Conservation (phyloP, 2,797 vertebrate genomes). For the Halcyon badia region DNA sequence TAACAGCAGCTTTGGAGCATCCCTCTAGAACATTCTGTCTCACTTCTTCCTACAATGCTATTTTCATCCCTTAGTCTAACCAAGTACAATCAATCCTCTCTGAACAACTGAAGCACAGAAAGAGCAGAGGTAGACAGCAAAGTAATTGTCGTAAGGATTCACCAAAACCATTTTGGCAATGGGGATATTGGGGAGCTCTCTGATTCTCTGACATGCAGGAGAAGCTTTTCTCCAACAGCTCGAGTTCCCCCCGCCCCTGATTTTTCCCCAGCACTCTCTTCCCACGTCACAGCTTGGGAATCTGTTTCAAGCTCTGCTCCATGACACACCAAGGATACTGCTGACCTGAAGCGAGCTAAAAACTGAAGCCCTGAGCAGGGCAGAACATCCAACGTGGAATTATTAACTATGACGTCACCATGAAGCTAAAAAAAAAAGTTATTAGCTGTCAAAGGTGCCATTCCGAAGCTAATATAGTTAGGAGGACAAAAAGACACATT, state of each 20-base stretch:
- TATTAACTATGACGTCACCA: not conserved
- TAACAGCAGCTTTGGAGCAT: not conserved
- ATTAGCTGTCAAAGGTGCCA: not conserved
- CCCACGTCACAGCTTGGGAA: not conserved
- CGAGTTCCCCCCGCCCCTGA: not conserved
- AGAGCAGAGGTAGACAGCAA: not conserved
- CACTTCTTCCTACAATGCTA: not conserved
- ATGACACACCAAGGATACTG: not conserved
- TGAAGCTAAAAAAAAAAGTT: not conserved
- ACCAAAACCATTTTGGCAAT: not conserved
- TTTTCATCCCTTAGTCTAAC: not conserved
- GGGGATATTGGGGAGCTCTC: no score
- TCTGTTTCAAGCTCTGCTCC: not conserved
- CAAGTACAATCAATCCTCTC: not conserved
- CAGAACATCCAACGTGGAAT: not conserved
- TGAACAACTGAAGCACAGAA: not conserved
- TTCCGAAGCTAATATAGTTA: not conserved
- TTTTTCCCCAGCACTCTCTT: not conserved
- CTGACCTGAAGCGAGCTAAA: not conserved
- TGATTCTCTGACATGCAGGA: no score
- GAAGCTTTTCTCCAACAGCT: not conserved
- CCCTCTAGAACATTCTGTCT: not conserved
- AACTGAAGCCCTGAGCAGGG: not conserved
- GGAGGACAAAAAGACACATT: not conserved
- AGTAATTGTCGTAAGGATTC: not conserved